Percentiles rank a stretch among this genome's conserved stretches.
phyloP scores from a whole-genome alignment of 2,113 vertebrate genomes.

The Zonotrichia leucophrys region DNA sequence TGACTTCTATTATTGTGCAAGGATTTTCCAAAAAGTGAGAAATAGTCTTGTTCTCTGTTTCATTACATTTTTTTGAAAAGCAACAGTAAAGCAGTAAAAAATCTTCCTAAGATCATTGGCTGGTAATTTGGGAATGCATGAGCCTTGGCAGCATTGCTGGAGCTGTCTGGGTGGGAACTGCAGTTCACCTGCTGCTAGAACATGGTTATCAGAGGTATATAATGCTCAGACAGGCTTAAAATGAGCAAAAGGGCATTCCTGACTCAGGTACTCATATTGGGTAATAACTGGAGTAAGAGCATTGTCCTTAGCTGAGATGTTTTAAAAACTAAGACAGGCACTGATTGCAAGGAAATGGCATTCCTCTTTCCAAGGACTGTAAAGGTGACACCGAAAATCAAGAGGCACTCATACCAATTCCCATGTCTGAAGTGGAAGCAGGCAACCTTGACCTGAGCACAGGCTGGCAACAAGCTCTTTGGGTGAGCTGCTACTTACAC shows the following conservation, averaged over 20 bases:
- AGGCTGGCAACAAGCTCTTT: neutral
- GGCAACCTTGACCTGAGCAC: neutral
- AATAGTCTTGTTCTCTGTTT: neutral
- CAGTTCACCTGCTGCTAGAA: neutral
- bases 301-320: neutral
- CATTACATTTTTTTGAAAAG: neutral
- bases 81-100: neutral
- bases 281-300: neutral
- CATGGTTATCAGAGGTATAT: neutral
- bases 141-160: neutral
- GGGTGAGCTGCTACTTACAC: neutral
- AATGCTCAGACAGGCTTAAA: neutral
- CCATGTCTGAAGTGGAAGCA: neutral
- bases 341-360: neutral
- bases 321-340: neutral
- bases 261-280: neutral
- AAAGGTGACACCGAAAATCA: neutral
- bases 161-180: neutral
- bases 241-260: neutral
- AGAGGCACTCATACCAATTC: rapidly evolving
- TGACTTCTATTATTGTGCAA: neutral
- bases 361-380: neutral
- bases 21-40: neutral
- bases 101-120: neutral
- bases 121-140: neutral